phyloP scores from a whole-genome alignment of 1,140 invertebrate species.

The Pemphigus obesinymphae region DNA sequence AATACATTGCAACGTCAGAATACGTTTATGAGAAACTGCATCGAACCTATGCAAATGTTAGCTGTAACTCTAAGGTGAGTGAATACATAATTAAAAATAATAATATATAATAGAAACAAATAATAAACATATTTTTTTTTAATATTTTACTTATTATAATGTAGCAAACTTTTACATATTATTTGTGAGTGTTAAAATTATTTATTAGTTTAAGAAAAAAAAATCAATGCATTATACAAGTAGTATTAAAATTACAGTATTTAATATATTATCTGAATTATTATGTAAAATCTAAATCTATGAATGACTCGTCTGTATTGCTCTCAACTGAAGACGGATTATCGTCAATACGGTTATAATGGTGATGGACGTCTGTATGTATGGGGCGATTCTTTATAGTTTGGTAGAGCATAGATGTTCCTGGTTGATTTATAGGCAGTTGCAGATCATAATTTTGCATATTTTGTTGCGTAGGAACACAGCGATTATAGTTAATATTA shows the following conservation, averaged over 20 bases:
- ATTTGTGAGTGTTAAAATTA: slow-evolving; percentile 4
- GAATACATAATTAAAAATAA: slow-evolving; percentile 17
- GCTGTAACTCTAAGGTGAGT: slow-evolving; percentile 45
- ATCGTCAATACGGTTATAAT: background rate
- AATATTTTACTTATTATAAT: slow-evolving; percentile 27
- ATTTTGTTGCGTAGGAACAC: slow-evolving; percentile 26
- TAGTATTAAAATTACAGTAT: background rate
- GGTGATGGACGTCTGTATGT: background rate
- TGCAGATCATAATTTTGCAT: slow-evolving; percentile 18
- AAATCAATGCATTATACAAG: background rate
- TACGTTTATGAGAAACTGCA: slow-evolving; percentile 45
- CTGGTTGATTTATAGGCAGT: too few species aligned
- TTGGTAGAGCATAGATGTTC: background rate
- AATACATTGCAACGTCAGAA: slow-evolving; percentile 43
- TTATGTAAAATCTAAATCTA: slow-evolving; percentile 15
- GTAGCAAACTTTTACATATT: slow-evolving; percentile 7
- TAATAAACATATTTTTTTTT: slow-evolving; percentile 3
- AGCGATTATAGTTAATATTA: slow-evolving; percentile 35
- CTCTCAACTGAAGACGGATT: background rate
- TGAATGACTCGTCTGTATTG: slow-evolving; percentile 17
- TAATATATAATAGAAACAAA: background rate
- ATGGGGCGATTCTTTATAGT: background rate
- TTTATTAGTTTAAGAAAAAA: slow-evolving; percentile 17
- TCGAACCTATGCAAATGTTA: slow-evolving; percentile 44
- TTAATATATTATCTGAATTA: background rate